phyloP scores from a whole-genome alignment of 2,888 invertebrate genomes.

The Xanthia togata region DNA sequence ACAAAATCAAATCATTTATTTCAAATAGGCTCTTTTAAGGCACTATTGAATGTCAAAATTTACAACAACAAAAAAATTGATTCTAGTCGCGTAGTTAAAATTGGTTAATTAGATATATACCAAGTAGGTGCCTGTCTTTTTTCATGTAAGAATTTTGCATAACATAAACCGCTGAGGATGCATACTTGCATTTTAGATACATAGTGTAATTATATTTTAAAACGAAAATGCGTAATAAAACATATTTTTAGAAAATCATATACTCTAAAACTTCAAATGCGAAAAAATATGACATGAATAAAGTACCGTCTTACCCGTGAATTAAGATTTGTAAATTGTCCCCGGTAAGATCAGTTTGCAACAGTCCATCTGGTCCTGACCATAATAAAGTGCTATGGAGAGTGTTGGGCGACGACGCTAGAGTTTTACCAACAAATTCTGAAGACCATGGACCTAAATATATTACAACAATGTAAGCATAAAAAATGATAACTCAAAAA shows the following conservation, averaged over 20 bases:
- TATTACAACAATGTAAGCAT: background rate
- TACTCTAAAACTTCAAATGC: background rate
- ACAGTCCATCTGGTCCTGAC: conserved; percentile 94
- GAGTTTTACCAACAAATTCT: conserved; percentile 93
- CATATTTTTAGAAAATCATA: background rate
- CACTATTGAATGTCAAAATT: too few species aligned
- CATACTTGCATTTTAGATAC: background rate
- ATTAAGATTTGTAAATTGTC: conserved; percentile 93
- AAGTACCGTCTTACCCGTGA: conserved; percentile 81
- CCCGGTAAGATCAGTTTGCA: conserved; percentile 95
- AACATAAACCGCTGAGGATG: too few species aligned
- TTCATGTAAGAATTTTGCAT: background rate
- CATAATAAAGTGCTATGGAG: conserved; percentile 92
- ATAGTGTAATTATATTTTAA: background rate
- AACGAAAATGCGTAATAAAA: background rate
- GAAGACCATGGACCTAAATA: conserved; percentile 94
- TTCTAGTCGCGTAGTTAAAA: too few species aligned
- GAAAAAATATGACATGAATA: conserved; percentile 1
- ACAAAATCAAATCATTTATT: too few species aligned
- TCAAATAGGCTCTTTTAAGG: too few species aligned
- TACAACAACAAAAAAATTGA: too few species aligned
- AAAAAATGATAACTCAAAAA: background rate
- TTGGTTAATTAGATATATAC: background rate
- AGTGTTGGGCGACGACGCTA: conserved; percentile 89
- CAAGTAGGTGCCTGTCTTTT: background rate